Conservation (phyloP, 2,797 vertebrate species). For the Gymnoscopelus braueri region DNA sequence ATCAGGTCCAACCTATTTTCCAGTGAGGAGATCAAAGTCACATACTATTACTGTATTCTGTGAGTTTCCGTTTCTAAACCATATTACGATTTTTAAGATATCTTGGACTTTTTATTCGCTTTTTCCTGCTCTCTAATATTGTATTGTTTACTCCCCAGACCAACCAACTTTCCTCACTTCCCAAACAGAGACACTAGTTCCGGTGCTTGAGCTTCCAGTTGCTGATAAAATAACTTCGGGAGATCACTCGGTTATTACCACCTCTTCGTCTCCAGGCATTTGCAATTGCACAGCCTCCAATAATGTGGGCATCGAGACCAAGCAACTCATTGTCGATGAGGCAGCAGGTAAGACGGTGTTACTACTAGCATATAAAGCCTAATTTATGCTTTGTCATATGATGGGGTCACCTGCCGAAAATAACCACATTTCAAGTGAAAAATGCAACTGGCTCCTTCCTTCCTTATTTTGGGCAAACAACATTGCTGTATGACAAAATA, state of each 20-base stretch:
- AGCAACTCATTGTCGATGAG: conserved; percentile 56
- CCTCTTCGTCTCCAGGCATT: conserved; percentile 37
- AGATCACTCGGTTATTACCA: conserved; percentile 13
- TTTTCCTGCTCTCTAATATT: no score
- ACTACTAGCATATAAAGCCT: no score
- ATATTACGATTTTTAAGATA: not conserved
- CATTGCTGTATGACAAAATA: no score
- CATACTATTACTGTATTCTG: conserved; percentile 48
- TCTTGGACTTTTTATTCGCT: not conserved
- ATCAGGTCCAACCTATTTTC: not conserved
- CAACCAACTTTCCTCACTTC: conserved; percentile 41
- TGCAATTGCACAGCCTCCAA: conserved; percentile 69
- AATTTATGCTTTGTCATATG: not conserved
- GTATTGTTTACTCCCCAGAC: conserved; percentile 50
- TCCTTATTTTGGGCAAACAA: no score
- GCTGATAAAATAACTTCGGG: not conserved
- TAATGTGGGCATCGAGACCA: conserved; percentile 14
- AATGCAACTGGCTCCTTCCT: no score
- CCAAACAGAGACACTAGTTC: conserved; percentile 27
- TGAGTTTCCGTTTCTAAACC: conserved; percentile 50
- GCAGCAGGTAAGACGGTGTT: conserved; percentile 53
- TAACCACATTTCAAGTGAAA: no score
- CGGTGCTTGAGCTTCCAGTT: conserved; percentile 7
- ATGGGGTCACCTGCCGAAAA: no score
- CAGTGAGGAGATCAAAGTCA: not conserved